Conservation (phyloP, 2,888 invertebrate species). For the Sinohyriopsis cumingii region DNA sequence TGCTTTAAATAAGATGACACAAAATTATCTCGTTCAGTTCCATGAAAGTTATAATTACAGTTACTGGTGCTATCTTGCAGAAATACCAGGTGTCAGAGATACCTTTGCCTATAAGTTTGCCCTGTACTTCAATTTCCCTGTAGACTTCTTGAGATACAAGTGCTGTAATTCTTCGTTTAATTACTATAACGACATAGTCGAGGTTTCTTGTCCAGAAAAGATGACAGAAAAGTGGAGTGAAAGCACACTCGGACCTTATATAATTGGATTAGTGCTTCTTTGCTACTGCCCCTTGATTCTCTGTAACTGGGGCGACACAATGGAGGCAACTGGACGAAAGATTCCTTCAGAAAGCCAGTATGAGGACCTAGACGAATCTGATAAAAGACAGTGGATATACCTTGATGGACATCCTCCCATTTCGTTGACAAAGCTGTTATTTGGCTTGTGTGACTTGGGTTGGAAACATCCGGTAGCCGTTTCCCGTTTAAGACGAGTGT, state of each 20-base stretch:
- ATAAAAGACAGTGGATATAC: constrained; percentile 11
- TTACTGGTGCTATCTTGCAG: constrained; percentile 23
- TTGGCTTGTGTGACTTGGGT: constrained; percentile 18
- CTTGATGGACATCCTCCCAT: constrained; percentile 18
- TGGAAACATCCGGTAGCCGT: constrained; percentile 13
- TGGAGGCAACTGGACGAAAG: too few species aligned
- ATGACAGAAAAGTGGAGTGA: too few species aligned
- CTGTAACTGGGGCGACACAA: too few species aligned
- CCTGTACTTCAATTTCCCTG: constrained; percentile 19
- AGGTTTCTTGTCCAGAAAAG: too few species aligned
- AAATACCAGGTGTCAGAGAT: constrained; percentile 15
- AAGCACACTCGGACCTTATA: too few species aligned
- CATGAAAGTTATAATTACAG: neutral
- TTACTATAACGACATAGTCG: too few species aligned
- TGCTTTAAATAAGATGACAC: constrained; percentile 18
- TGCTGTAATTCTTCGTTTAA: constrained; percentile 11
- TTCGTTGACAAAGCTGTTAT: constrained; percentile 10
- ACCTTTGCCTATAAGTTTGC: constrained; percentile 18
- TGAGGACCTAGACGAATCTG: too few species aligned
- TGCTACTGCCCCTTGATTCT: too few species aligned
- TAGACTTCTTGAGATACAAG: constrained; percentile 19
- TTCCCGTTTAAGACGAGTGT: constrained; percentile 14
- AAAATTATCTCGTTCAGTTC: constrained; percentile 11
- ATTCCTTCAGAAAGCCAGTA: too few species aligned
- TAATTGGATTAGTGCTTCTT: too few species aligned